Evolutionary conservation across 30 jellyfish, hydroid and myxozoan species (phyloP), one percentile per base, ranked within the genome.

Genomic region (Chrysaora quinquecirrha): DNA sequence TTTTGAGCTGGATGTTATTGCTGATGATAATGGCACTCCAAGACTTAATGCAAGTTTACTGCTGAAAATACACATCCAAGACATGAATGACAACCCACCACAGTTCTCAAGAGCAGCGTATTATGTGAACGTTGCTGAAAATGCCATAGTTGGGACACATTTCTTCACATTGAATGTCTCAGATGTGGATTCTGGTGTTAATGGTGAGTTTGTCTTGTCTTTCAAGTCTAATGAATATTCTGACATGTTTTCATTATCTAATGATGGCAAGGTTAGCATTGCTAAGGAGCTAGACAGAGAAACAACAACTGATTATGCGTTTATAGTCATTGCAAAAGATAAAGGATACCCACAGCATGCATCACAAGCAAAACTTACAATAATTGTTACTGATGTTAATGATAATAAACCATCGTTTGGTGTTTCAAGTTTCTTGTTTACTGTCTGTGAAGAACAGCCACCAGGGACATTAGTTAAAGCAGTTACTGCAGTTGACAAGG

Each of bases 81-180:
- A 95, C 71, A 72, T 84, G 11, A 95, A 95, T 56, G 99, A 95
- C 64, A 88, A 95, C 67, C 96, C 89, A 16, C 99, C 99, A 2
- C 75, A 71, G 34, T 95, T 95, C 67, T 60, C 78, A 27, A 72
- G 75, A 21, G 6, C 90, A 25, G 82, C 96, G 30, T 84, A 80
- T 76, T 34, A 56, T 30, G 83, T 56, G 22, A 82, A 68, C 52
- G 89, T 95, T 14, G 33, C 85, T 16, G 99, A 95, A 66, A 85
- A 68, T 81, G 88, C 87, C 0, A 49, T 77, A 22, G 21, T 80
- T 30, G 96, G 95, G 14, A 30, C 35, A 30, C 60, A 38, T 6
- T 50, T 95, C 60, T 34, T 81, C 66, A 76, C 72, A 19, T 50
- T 95, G 30, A 76, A 84, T 48, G 99, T 92, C 47, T 22, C 97